Conservation (phyloP, 53 echinoderm and acorn worm species). For the Echinometra lucunter region DNA sequence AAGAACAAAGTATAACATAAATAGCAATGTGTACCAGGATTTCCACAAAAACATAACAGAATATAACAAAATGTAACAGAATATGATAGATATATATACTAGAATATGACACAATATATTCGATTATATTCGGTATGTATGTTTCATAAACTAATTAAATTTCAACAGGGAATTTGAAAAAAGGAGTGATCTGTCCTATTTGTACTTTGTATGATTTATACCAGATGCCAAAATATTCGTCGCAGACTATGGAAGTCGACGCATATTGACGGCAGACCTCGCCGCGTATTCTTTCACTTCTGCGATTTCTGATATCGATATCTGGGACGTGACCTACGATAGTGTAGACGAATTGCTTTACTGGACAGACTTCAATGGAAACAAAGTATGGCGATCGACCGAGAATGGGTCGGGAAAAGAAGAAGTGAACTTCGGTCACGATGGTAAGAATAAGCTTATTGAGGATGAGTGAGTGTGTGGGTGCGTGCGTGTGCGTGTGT, state of each 20-base stretch:
- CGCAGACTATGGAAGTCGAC: not conserved
- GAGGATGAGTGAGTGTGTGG: too few relatives aligned
- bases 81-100: too few relatives aligned
- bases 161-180: not conserved
- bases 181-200: not conserved
- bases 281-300: not conserved
- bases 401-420: not conserved
- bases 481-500: too few relatives aligned
- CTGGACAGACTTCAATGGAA: conserved; percentile 19
- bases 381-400: not conserved
- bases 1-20: too few relatives aligned
- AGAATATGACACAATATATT: too few relatives aligned
- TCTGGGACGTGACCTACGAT: conserved; percentile 36
- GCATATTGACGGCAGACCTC: not conserved
- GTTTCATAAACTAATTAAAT: not conserved
- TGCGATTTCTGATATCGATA: not conserved
- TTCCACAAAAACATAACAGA: too few relatives aligned
- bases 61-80: too few relatives aligned
- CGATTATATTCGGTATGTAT: too few relatives aligned
- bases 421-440: not conserved
- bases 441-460: not conserved
- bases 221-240: conserved; percentile 24
- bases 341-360: not conserved
- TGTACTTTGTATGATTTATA: not conserved
- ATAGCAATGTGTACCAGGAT: too few relatives aligned